Base-by-base conservation (phyloP, 35 echinoderm and acorn worm species). In the Patiria miniata region DNA sequence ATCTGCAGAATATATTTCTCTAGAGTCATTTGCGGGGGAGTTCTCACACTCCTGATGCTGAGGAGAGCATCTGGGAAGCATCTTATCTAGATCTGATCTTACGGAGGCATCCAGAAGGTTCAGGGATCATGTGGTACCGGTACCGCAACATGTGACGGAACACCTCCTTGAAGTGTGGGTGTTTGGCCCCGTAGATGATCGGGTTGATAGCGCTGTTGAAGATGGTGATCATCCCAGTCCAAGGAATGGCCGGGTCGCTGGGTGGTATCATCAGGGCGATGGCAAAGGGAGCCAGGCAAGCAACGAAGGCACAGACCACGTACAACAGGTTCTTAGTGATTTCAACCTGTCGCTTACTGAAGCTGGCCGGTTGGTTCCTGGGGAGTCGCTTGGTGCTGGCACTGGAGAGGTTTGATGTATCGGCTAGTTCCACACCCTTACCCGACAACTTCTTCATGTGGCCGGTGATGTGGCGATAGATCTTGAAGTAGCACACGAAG, bases 261-360 rank as follows among this genome's bases (percentile, higher is more conserved):
- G 81, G 83, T 18, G 93, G 93, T n/a, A 95, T 77, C 53, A 79
- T 83, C 37, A 95, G 39, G 23, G 89, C 82, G 19, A 95, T 80
- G 61, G 53, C 47, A 37, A 87, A 91, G 0, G 93, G 93, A 5
- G 89, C 86, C 39, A 95, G 81, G 53, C 88, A 95, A 8, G 90
- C 22, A 6, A 91, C 42, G 33, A 95, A 95, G 22, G 93, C 93
- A 29, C 84, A 81, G 19, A 95, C 83, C 16, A 95, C 88, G 30
- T 82, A 87, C 44, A 95, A 95, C 17, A 95, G 88, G 40, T 95
- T 95, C 53, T 95, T 95, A 18, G 93, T 95, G 30, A 95, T 95
- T 61, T 95, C 83, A 7, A 95, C 78, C 33, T 95, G 83, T n/a
- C 89, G 53, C 15, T 50, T 86, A 37, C 59, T 95, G 23, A 95